phyloP scores from a whole-genome alignment of 2,113 vertebrate genomes.

The Misgurnus mizolepis region DNA sequence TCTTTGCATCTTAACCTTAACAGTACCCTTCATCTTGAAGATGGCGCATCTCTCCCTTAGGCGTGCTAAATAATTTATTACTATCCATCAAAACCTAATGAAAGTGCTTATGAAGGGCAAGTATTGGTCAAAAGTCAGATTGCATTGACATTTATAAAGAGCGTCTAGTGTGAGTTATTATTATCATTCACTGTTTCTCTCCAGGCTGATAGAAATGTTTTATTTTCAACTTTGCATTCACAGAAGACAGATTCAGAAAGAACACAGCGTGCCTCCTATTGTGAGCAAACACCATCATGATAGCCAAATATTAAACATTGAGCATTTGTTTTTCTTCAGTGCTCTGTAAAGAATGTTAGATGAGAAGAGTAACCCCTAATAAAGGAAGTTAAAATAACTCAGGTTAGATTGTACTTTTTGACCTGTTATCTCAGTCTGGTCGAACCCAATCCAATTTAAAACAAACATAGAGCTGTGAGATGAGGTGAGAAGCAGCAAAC shows the following conservation, averaged over 20 bases:
- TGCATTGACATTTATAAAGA: not conserved
- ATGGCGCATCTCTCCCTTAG: not conserved
- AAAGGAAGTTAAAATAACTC: not conserved
- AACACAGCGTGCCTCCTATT: not conserved
- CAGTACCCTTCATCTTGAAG: not conserved
- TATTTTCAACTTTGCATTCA: not conserved
- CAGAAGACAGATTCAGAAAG: not conserved
- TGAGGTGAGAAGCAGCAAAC: constrained; percentile 49
- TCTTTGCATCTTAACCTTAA: constrained; percentile 6
- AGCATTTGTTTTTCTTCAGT: constrained; percentile 4
- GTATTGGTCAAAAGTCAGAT: not conserved
- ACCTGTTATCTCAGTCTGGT: not conserved
- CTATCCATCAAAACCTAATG: constrained; percentile 3
- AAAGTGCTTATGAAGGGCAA: constrained; percentile 7
- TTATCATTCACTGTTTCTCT: not conserved
- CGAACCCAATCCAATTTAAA: constrained; percentile 37
- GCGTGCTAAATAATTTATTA: not conserved
- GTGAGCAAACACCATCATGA: constrained; percentile 2
- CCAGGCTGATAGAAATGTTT: not conserved
- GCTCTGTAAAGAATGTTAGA: constrained; percentile 14
- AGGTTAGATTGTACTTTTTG: not conserved
- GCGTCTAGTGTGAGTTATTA: not conserved
- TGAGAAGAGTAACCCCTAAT: not conserved
- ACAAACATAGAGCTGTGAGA: constrained; percentile 39
- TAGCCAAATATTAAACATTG: constrained; percentile 11